phyloP scores from a whole-genome alignment of 1,140 invertebrate species.

The Drosophila suzukii region DNA sequence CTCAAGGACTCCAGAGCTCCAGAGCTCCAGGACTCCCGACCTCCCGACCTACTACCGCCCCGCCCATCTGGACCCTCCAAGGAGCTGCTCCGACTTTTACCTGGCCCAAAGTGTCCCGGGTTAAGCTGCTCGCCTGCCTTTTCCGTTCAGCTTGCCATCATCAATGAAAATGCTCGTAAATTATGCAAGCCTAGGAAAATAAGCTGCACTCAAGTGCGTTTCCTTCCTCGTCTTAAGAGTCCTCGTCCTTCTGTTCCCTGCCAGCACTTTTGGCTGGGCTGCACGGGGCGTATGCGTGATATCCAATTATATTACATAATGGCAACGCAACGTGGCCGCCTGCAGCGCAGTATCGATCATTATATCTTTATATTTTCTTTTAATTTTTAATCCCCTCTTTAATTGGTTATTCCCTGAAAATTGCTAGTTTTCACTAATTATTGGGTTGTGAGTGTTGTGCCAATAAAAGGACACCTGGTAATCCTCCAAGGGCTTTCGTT shows the following conservation, averaged over 20 bases:
- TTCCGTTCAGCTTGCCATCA: constrained; percentile 60
- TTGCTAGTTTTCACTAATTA: too few relatives aligned
- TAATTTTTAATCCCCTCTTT: neutral
- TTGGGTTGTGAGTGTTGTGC: neutral
- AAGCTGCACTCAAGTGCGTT: constrained; percentile 77
- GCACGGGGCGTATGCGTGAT: constrained; percentile 41
- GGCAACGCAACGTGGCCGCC: constrained; percentile 5
- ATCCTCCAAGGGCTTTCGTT: too few relatives aligned
- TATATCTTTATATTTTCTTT: neutral
- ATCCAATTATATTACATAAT: constrained; percentile 36
- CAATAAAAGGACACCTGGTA: neutral
- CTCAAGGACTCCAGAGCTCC: neutral
- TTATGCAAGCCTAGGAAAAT: constrained; percentile 81
- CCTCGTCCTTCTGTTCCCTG: constrained; percentile 1
- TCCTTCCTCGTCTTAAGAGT: constrained; percentile 6
- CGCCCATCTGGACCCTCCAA: neutral
- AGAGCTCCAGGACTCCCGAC: neutral
- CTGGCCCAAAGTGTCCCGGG: constrained; percentile 39
- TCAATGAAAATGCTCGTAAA: constrained; percentile 79
- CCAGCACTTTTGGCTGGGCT: constrained; percentile 25
- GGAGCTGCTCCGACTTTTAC: constrained; percentile 34
- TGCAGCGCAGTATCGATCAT: neutral
- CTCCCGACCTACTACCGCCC: neutral
- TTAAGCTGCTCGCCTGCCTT: constrained; percentile 37
- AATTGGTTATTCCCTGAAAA: constrained; percentile 2